A percentile compares a stretch with the other conserved stretches of the same genome.
Conservation (phyloP, 2,888 invertebrate genomes). For the Brenthis ino region DNA sequence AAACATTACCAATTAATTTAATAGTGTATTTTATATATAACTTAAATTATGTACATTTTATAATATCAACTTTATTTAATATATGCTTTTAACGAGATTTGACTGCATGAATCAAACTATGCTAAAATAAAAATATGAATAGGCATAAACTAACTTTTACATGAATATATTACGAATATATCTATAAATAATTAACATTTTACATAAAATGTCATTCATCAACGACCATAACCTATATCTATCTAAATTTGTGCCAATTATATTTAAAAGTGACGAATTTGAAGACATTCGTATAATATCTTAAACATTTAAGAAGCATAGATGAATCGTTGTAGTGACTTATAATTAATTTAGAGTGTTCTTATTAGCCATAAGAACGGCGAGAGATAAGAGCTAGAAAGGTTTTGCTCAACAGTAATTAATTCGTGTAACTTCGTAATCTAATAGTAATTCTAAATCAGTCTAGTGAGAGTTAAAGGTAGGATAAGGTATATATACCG, state of each 20-base stretch:
- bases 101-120: slow-evolving; percentile 78
- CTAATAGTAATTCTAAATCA: slow-evolving; percentile 76
- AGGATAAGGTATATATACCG: slow-evolving; percentile 32
- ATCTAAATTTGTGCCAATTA: slow-evolving; percentile 70
- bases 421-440: slow-evolving; percentile 51
- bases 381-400: slow-evolving; percentile 52
- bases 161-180: slow-evolving; percentile 31
- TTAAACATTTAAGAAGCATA: slow-evolving; percentile 62
- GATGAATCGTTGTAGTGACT: slow-evolving; percentile 73
- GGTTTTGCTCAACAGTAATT: slow-evolving; percentile 54
- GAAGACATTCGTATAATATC: slow-evolving; percentile 55
- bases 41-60: slow-evolving; percentile 37
- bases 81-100: slow-evolving; percentile 84
- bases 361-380: slow-evolving; percentile 45
- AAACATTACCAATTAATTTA: slow-evolving; percentile 47
- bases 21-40: slow-evolving; percentile 41
- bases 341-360: slow-evolving; percentile 38
- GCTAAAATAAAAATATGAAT: slow-evolving; percentile 49
- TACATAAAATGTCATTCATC: slow-evolving; percentile 47
- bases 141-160: slow-evolving; percentile 28
- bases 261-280: slow-evolving; percentile 66
- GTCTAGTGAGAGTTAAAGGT: slow-evolving; percentile 77
- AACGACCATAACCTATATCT: slow-evolving; percentile 61
- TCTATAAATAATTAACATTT: slow-evolving; percentile 50
- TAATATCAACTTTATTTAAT: slow-evolving; percentile 21